Conservation (phyloP, 2,888 invertebrate species). For the Bombylius discolor region DNA sequence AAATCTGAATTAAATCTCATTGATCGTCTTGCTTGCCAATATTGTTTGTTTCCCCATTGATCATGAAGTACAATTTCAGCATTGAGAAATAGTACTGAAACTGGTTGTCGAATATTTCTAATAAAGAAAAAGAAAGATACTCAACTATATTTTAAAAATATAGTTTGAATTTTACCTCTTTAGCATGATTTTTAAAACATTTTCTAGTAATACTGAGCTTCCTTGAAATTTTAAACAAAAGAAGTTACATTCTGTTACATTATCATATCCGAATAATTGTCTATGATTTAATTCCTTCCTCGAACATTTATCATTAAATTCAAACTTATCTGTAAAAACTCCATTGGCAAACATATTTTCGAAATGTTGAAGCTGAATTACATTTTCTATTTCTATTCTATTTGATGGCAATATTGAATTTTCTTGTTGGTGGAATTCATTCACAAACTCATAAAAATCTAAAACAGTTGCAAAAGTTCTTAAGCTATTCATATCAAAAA, state of each 20-base stretch:
- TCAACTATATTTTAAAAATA: too few species aligned
- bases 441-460: slow-evolving; percentile 70
- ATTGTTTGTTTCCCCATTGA: slow-evolving; percentile 65
- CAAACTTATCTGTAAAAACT: slow-evolving; percentile 71
- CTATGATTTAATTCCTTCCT: slow-evolving; percentile 21
- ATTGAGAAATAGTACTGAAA: slow-evolving; percentile 36
- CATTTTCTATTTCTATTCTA: slow-evolving; percentile 46
- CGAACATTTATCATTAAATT: slow-evolving; percentile 41
- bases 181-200: slow-evolving; percentile 38
- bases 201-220: slow-evolving; percentile 47
- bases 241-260: slow-evolving; percentile 39
- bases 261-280: slow-evolving; percentile 57
- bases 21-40: slow-evolving; percentile 80
- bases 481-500: slow-evolving; percentile 74
- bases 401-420: slow-evolving; percentile 2
- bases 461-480: slow-evolving; percentile 60
- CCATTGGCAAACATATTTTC: slow-evolving; percentile 72
- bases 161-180: background rate
- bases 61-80: slow-evolving; percentile 83
- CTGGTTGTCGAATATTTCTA: slow-evolving; percentile 10
- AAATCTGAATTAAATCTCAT: slow-evolving; percentile 75
- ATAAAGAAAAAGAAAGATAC: too few species aligned
- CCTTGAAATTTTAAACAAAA: slow-evolving; percentile 76
- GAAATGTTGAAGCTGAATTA: slow-evolving; percentile 74
- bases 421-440: slow-evolving; percentile 35